These are phyloP conservation scores for Sceloporus undulatus DNA, from an alignment of 2,113 vertebrate species.

Conservation along the genomic window DNA sequence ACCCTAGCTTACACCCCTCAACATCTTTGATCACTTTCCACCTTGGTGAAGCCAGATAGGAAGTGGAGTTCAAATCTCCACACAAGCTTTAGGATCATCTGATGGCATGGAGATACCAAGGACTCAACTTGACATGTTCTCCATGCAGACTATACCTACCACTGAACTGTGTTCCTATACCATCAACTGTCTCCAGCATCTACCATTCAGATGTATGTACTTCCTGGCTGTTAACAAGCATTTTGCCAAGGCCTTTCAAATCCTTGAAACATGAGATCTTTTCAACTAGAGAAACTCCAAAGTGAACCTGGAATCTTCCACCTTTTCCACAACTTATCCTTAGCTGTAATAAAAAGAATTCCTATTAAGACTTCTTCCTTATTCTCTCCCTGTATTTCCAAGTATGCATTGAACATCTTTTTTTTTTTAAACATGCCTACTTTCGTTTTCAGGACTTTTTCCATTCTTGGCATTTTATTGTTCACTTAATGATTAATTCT, in stretches of 20 bases:
- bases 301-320: not conserved
- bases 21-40: not conserved
- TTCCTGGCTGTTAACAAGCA: not conserved
- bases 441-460: not conserved
- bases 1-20: too few relatives aligned
- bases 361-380: not conserved
- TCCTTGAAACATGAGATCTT: not conserved
- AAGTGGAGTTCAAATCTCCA: not conserved
- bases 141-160: not conserved
- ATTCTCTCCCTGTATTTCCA: not conserved
- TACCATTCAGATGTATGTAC: not conserved
- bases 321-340: not conserved
- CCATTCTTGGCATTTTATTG: not conserved
- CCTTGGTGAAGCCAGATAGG: not conserved
- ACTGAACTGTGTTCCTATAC: not conserved
- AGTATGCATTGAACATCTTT: not conserved
- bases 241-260: not conserved
- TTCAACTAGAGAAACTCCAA: not conserved
- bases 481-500: not conserved
- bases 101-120: not conserved
- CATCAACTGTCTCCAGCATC: too few relatives aligned
- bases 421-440: not conserved
- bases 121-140: too few relatives aligned
- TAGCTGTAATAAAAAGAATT: not conserved
- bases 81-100: not conserved